These are phyloP conservation scores for Tenthredo amoena DNA, from an alignment of 2,888 invertebrate species.

Conservation along the genomic window DNA sequence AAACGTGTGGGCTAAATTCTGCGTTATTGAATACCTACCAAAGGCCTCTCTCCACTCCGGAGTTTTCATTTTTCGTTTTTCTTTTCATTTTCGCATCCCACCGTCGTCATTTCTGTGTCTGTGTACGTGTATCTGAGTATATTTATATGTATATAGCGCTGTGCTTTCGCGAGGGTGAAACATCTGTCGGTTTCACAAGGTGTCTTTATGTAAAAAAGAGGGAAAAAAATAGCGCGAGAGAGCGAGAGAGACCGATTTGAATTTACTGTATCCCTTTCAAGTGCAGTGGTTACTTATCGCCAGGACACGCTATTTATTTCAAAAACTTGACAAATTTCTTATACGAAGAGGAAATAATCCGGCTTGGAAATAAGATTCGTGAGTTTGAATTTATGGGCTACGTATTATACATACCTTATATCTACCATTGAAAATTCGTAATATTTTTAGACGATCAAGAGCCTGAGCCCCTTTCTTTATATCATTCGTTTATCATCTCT, in stretches of 20 bases:
- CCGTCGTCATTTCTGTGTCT: not conserved
- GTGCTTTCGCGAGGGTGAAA: not conserved
- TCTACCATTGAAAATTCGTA: not conserved
- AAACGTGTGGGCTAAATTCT: not conserved
- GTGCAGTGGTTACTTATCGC: slow-evolving; percentile 36
- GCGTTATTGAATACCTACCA: not conserved
- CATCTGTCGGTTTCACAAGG: slow-evolving; percentile 24
- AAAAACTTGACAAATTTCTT: slow-evolving; percentile 25
- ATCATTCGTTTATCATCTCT: slow-evolving; percentile 6
- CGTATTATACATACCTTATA: not conserved
- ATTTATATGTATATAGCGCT: not conserved
- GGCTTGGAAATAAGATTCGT: not conserved
- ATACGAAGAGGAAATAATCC: not conserved
- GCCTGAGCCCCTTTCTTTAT: not conserved
- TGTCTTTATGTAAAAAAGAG: not conserved
- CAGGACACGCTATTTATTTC: slow-evolving; percentile 20
- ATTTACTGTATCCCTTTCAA: slow-evolving; percentile 24
- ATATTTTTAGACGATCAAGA: slow-evolving; percentile 10
- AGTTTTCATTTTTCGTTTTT: not conserved
- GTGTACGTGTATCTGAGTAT: not conserved
- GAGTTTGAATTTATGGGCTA: slow-evolving; percentile 11
- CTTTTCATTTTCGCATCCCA: not conserved
- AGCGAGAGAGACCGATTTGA: not conserved
- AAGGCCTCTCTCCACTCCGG: not conserved
- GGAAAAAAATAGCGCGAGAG: too few relatives aligned